Base-by-base conservation (phyloP, 2,113 vertebrate genomes). In the Barnardius zonarius region DNA sequence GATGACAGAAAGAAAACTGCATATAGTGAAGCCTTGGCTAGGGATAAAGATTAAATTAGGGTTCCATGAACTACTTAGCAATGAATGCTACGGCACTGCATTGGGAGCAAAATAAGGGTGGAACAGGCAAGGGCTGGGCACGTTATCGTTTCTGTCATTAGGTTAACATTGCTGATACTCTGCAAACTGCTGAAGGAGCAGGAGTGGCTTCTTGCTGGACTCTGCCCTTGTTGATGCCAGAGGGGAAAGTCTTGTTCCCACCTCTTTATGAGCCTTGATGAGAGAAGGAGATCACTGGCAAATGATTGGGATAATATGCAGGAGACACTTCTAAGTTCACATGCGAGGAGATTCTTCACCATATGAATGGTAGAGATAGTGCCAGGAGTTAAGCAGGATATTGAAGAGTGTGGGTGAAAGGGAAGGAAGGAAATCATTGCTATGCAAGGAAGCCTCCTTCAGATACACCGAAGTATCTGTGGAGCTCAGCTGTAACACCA, bases 161-260 rank as follows among this genome's bases (percentile, higher is more conserved):
- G 55, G 52, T 73, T 91, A 95, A 92, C 70, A 54, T 19, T 88
- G 78, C 82, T 89, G 95, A 95, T 94, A 83, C 41, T 91, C 59
- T 69, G 30, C n/a, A 77, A 87, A 85, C 39, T 95, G 95, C 92
- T 96, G 94, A 95, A 6, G 3, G 33, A 86, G 39, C 59, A 88
- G 74, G 69, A 82, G 41, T 30, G 49, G 59, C 67, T 95, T 92
- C 69, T 66, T 83, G 52, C 70, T 91, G 89, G 84, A 95, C 93
- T 97, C 91, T 95, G 91, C 90, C 91, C 75, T 83, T 95, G 74
- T 89, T 95, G 75, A 91, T 95, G 96, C 87, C 84, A 91, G 86
- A 92, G 84, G 84, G 62, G 13, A 86, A 93, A 48, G 72, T 80
- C 79, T 94, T 46, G 18, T 72, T 88, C 72, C 43, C 54, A 59